Evolutionary conservation across 2,888 invertebrate genomes (phyloP), one percentile per base, ranked within the genome.

Genomic region (Diadegma fenestrale): DNA sequence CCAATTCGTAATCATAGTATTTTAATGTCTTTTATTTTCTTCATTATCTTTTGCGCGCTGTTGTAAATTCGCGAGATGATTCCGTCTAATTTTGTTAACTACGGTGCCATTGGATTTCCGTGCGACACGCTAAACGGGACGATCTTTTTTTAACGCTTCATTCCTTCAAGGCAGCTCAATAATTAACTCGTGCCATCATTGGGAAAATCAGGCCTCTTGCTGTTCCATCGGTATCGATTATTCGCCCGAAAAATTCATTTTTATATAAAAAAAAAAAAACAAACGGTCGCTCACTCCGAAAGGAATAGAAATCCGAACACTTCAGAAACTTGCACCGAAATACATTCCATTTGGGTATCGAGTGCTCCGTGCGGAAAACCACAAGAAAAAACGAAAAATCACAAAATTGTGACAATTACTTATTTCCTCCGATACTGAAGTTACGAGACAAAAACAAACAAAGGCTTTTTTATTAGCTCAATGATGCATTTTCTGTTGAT

Each of bases 401-500:
- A 10, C 3, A 51, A 51, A 19, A 14, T 37, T 54, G 37, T 37
- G 58, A 71, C 26, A 10, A 54, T 54, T 19, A 6, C 14, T 51
- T 71, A 4, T 72, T 33, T 54, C 33, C 30, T 58, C 26, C 22
- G 41, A 43, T 43, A 61, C 10, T 3, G 19, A 30, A 43, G 7
- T 33, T 41, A n/a, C 6, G n/a, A 26, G 10, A 61, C n/a, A 54
- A 54, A 7, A 17, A 7, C 6, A 7, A 12, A 51, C 30, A 22
- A 71, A 77, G n/a, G 73, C 43, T 78, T 51, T 30, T 37, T 51
- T 41, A 58, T 48, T 79, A 76, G 63, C 66, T 66, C 37, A 58
- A 79, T 76, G 54, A 71, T 79, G 30, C 54, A 69, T 64, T 82
- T 79, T 79, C 30, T 66, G 64, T 75, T 61, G 54, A 78, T 81